These are phyloP conservation scores for Deroptyus accipitrinus DNA, from an alignment of 2,113 vertebrate genomes.

Conservation along the genomic window DNA sequence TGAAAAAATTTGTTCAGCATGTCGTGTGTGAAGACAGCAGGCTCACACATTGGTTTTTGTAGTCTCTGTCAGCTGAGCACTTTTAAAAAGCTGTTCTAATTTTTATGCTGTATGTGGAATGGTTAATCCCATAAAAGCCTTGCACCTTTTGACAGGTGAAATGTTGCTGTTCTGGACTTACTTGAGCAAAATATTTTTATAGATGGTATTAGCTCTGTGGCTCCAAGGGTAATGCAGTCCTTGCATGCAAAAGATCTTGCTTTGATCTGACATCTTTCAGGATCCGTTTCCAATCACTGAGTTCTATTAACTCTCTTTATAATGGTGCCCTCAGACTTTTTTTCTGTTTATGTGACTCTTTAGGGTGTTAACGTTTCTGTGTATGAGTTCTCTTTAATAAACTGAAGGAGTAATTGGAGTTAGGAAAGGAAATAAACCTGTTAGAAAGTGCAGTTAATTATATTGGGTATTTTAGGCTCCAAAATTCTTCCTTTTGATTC, in stretches of 20 bases:
- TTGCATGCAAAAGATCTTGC: conserved; percentile 27
- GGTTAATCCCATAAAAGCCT: conserved; percentile 54
- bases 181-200: conserved; percentile 53
- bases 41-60: neutral
- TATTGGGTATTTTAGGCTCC: conserved; percentile 4
- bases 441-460: conserved; percentile 12
- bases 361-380: conserved; percentile 10
- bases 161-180: conserved; percentile 48
- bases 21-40: neutral
- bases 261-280: conserved; percentile 67
- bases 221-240: conserved; percentile 48
- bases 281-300: conserved; percentile 48
- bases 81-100: conserved; percentile 31
- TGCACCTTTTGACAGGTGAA: conserved; percentile 54
- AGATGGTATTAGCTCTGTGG: conserved; percentile 38
- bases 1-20: neutral
- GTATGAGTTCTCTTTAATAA: conserved; percentile 14
- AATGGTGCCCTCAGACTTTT: conserved; percentile 44
- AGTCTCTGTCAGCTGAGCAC: neutral
- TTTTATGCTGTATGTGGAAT: conserved; percentile 20
- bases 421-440: neutral
- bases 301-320: conserved; percentile 55
- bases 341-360: conserved; percentile 40
- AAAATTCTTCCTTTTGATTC: neutral
- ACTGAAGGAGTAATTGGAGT: conserved; percentile 39